phyloP scores from a whole-genome alignment of 2,797 vertebrate genomes.

The Cynopterus sphinx region DNA sequence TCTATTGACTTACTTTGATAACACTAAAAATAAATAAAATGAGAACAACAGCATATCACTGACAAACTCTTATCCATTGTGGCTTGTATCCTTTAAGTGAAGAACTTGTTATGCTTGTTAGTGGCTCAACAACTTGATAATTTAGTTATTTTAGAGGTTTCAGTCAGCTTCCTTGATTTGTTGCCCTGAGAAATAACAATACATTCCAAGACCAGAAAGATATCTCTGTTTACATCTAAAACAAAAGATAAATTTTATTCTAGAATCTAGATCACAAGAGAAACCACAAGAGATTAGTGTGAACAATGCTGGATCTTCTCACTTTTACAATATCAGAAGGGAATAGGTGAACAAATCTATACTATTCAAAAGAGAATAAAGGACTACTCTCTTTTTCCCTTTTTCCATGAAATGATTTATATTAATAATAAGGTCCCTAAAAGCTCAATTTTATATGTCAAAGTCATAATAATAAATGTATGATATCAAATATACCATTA shows the following conservation, averaged over 20 bases:
- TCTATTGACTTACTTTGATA: not conserved
- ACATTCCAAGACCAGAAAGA: not conserved
- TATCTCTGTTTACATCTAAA: slow-evolving; percentile 33
- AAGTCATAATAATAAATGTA: not conserved
- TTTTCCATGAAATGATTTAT: slow-evolving; percentile 32
- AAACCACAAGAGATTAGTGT: slow-evolving; percentile 18
- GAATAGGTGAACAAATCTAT: slow-evolving; percentile 1
- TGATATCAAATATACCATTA: slow-evolving; percentile 26
- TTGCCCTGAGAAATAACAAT: slow-evolving; percentile 36
- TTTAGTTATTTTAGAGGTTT: slow-evolving; percentile 49
- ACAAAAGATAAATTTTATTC: slow-evolving; percentile 47
- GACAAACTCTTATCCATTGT: not conserved
- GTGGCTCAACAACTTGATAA: slow-evolving; percentile 37
- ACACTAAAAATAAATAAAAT: slow-evolving; percentile 38
- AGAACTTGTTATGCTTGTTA: slow-evolving; percentile 17
- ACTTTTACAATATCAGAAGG: slow-evolving; percentile 31
- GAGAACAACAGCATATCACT: not conserved
- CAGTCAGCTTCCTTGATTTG: slow-evolving; percentile 42
- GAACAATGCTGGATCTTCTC: not conserved
- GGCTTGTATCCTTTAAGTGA: slow-evolving; percentile 24
- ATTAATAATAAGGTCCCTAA: slow-evolving; percentile 42
- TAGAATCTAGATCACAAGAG: slow-evolving; percentile 32
- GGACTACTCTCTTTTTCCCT: not conserved
- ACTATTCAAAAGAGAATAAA: not conserved
- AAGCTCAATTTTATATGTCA: slow-evolving; percentile 19